Base-by-base conservation (phyloP, 2,797 vertebrate genomes). In the Smutsia temminckii region DNA sequence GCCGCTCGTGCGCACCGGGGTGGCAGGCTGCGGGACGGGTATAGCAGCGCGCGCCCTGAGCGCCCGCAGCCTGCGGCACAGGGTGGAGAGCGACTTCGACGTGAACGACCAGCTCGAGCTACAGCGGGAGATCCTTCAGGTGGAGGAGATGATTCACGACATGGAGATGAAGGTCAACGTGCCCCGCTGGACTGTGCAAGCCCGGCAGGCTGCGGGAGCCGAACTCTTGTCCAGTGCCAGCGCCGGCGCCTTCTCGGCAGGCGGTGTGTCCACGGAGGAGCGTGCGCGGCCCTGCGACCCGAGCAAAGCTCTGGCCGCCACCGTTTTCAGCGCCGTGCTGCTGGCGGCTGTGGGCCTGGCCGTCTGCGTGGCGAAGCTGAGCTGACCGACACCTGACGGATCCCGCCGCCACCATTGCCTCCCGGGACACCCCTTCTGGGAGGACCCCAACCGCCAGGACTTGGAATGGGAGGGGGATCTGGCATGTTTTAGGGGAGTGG, bases 161-260 rank as follows among this genome's bases (percentile, higher is more conserved):
- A 99, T 99, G 99, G 99, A 99, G 98, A 99, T 99, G 99, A 99
- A 99, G 97, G 99, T 99, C 95, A 99, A 98, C 97, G 99, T 99
- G 90, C 99, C 99, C 42, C 99, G 99, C 79, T 99, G 99, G 99
- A 99, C 99, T 0, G 99, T 99, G 64, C 99, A 99, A 97, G 99
- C 99, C 61, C 99, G 99, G 96, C 99, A 99, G 98, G 98, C 99
- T 88, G 98, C 99, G 0, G 99, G 99, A 14, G 99, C 99, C 0
- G 99, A 99, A 98, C 99, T 99, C 32, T 99, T 99, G 97, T 99
- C 99, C 97, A 98, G 98, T 59, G 97, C 98, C 98, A 99, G 99
- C 5, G 98, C 99, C 0, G 99, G 99, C 0, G 99, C 99, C 89
- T 99, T 99, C 89, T 99, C 99, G 0, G 98, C 99, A 17, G 99